Conservation (phyloP, 1,140 invertebrate species). For the fruit fly (Drosophila melanogaster) region DNA sequence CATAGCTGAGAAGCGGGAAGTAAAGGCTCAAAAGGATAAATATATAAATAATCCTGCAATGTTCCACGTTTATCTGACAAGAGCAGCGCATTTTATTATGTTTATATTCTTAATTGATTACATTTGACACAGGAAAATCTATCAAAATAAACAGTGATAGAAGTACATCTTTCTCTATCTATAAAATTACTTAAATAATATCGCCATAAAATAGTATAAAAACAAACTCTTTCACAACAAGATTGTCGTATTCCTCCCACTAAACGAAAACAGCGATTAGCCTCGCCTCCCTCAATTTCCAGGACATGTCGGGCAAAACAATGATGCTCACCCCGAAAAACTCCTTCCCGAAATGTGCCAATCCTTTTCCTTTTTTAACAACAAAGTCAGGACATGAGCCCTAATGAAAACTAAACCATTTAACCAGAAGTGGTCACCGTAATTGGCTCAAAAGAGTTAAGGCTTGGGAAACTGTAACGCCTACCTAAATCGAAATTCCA, state of each 20-base stretch:
- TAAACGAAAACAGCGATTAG: not conserved
- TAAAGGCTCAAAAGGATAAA: no score
- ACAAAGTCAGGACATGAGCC: slow-evolving; percentile 58
- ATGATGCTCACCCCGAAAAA: not conserved
- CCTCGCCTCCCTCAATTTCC: slow-evolving; percentile 9
- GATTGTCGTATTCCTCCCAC: not conserved
- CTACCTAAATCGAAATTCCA: slow-evolving; percentile 7
- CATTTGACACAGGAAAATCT: no score
- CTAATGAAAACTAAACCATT: slow-evolving; percentile 64
- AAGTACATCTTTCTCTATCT: no score
- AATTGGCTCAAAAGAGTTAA: slow-evolving; percentile 80
- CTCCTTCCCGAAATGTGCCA: not conserved
- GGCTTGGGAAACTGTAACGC: slow-evolving; percentile 53
- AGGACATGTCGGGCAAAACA: slow-evolving; percentile 28
- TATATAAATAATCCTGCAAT: no score
- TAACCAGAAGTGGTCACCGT: slow-evolving; percentile 73
- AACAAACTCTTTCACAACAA: not conserved
- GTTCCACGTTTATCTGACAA: no score
- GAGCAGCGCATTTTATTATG: no score
- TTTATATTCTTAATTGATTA: no score
- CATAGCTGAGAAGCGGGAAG: no score
- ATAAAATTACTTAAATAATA: no score
- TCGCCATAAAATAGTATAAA: not conserved
- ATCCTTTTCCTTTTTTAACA: slow-evolving; percentile 37
- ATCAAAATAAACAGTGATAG: no score